phyloP scores from a whole-genome alignment of 1,140 invertebrate genomes.

The Anastrepha obliqua region DNA sequence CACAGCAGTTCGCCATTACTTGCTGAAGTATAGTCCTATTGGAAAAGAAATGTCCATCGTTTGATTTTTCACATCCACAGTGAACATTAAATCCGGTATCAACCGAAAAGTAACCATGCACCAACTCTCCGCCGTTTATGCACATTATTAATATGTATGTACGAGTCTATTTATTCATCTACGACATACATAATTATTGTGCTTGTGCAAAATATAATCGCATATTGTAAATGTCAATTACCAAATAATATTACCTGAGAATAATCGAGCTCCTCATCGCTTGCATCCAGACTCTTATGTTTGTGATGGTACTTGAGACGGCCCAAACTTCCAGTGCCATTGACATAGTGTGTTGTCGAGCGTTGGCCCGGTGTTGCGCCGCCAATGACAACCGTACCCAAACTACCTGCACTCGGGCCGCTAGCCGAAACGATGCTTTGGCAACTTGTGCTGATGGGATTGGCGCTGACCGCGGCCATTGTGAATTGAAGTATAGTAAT shows the following conservation, averaged over 20 bases:
- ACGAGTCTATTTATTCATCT: no score
- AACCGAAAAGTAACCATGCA: no score
- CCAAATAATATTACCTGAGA: conserved; percentile 63
- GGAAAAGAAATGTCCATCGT: no score
- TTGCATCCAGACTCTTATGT: conserved; percentile 68
- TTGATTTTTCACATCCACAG: no score
- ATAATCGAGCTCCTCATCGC: conserved; percentile 72
- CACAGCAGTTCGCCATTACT: no score
- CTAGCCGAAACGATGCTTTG: conserved; percentile 69
- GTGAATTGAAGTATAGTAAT: background rate
- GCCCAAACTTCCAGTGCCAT: conserved; percentile 71
- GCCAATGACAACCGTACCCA: conserved; percentile 62
- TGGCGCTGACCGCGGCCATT: conserved; percentile 54
- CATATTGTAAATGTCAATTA: background rate
- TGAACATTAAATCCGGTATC: no score
- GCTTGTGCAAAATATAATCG: no score
- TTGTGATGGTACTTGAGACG: conserved; percentile 70
- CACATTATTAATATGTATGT: no score
- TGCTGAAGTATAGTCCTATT: no score
- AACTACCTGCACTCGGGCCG: conserved; percentile 66
- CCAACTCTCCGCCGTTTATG: no score
- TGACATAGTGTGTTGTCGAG: conserved; percentile 63
- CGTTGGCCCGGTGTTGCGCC: conserved; percentile 46
- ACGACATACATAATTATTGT: no score
- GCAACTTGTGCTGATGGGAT: conserved; percentile 70